Evolutionary conservation across 2,113 vertebrate species (phyloP).

Genomic region (Platycercus adscitus): DNA sequence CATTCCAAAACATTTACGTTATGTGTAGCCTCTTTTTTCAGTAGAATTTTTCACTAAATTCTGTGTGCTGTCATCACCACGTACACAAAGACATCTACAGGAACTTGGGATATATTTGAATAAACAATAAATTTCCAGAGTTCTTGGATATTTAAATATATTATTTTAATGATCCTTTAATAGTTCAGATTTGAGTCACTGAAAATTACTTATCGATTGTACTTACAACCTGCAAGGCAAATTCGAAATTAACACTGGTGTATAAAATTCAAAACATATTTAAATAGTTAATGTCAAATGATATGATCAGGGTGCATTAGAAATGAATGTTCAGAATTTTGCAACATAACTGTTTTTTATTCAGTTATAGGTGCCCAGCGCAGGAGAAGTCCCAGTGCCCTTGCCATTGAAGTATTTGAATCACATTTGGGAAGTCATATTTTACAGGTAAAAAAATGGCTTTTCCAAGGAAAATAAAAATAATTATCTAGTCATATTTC

Average conservation of each 20-base stretch:
- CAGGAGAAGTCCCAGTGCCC: slow-evolving; percentile 89
- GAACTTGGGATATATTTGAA: not conserved
- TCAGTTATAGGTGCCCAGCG: slow-evolving; percentile 95
- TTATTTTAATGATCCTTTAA: not conserved
- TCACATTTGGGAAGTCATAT: slow-evolving; percentile 99
- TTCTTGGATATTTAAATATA: not conserved
- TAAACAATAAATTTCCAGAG: not conserved
- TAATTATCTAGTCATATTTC: slow-evolving; percentile 11
- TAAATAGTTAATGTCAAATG: not conserved
- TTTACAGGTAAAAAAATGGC: slow-evolving; percentile 88
- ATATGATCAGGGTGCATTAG: not conserved
- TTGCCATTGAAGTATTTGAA: slow-evolving; percentile 95
- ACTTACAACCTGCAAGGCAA: not conserved
- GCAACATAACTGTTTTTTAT: slow-evolving; percentile 75
- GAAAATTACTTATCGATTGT: not conserved
- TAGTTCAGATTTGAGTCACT: not conserved
- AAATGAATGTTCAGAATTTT: slow-evolving; percentile 57
- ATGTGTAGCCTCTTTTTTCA: not conserved
- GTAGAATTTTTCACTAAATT: not conserved
- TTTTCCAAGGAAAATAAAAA: slow-evolving; percentile 32
- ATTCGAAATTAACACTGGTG: not conserved
- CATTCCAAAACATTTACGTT: not conserved
- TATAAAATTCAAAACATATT: not conserved
- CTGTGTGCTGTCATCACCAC: not conserved
- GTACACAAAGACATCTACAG: not conserved